Percentiles rank a stretch among this genome's conserved stretches.
These are phyloP conservation scores for Sitobion miscanthi DNA, from an alignment of 1,140 invertebrate species.

Conservation along the genomic window DNA sequence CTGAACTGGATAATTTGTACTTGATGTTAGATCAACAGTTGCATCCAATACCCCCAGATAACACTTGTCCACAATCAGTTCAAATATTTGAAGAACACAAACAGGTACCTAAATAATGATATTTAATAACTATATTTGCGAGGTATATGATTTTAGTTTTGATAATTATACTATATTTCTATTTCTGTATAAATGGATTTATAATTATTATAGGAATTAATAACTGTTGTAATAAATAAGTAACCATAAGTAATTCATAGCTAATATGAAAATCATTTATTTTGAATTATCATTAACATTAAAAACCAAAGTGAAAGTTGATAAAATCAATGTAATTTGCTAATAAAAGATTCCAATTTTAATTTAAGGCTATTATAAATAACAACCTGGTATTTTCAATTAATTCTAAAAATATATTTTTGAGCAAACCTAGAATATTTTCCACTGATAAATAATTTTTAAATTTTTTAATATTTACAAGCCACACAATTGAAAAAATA, in stretches of 20 bases:
- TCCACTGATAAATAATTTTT: not conserved
- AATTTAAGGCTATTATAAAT: not conserved
- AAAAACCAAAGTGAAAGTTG: not conserved
- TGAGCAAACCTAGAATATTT: not conserved
- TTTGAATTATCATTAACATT: not conserved
- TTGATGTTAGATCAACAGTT: constrained; percentile 73
- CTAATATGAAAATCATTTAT: not conserved
- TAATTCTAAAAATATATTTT: not conserved
- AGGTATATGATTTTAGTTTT: not conserved
- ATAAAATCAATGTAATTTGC: not conserved
- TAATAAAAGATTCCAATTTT: not conserved
- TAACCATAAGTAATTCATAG: not conserved
- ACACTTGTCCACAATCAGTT: constrained; percentile 77
- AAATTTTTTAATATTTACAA: not conserved
- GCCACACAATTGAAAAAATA: not conserved
- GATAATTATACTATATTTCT: not conserved
- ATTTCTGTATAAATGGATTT: not conserved
- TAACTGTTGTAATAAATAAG: not conserved
- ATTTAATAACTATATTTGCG: not conserved
- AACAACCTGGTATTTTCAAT: not conserved
- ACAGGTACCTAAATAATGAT: constrained; percentile 63
- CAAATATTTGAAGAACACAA: constrained; percentile 86
- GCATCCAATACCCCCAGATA: constrained; percentile 80
- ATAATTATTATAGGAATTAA: not conserved
- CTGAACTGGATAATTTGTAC: constrained; percentile 57